A percentile compares a stretch with the other conserved stretches of the same genome.
Conservation (phyloP, 2,888 invertebrate genomes). For the Tetragonisca angustula region DNA sequence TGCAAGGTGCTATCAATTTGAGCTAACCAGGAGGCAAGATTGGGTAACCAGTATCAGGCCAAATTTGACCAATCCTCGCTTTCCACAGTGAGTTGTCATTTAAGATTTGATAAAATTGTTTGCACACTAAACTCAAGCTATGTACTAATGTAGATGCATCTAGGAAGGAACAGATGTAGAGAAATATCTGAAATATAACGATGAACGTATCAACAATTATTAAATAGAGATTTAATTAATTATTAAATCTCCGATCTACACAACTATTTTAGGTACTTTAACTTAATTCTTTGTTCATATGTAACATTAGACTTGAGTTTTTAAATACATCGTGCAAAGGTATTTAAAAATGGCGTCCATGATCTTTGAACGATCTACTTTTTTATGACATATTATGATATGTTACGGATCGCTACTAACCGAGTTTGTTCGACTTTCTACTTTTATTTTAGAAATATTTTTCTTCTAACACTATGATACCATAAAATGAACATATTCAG, state of each 20-base stretch:
- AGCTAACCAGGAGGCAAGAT: constrained; percentile 79
- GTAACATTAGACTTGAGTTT: not conserved
- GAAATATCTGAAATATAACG: constrained; percentile 85
- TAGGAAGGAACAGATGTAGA: constrained; percentile 87
- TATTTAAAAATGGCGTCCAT: constrained; percentile 53
- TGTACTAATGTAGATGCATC: constrained; percentile 86
- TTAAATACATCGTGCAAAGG: constrained; percentile 29
- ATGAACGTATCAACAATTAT: constrained; percentile 4
- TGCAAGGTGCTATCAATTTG: constrained; percentile 71
- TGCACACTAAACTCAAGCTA: constrained; percentile 86
- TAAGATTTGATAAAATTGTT: constrained; percentile 86
- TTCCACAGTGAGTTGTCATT: constrained; percentile 86
- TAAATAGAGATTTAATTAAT: constrained; percentile 6
- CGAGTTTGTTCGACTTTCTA: constrained; percentile 28
- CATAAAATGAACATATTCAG: not conserved
- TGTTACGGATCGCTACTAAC: constrained; percentile 17
- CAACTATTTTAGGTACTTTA: not conserved
- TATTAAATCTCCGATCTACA: not conserved
- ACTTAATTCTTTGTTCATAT: not conserved
- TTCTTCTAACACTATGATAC: not conserved
- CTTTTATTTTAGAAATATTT: constrained; percentile 5
- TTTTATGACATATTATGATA: constrained; percentile 1
- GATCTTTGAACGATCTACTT: constrained; percentile 17
- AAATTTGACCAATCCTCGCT: constrained; percentile 79
- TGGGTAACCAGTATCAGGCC: constrained; percentile 78